These are phyloP conservation scores for Ostrea edulis DNA, from an alignment of 1,140 invertebrate genomes.

Conservation along the genomic window DNA sequence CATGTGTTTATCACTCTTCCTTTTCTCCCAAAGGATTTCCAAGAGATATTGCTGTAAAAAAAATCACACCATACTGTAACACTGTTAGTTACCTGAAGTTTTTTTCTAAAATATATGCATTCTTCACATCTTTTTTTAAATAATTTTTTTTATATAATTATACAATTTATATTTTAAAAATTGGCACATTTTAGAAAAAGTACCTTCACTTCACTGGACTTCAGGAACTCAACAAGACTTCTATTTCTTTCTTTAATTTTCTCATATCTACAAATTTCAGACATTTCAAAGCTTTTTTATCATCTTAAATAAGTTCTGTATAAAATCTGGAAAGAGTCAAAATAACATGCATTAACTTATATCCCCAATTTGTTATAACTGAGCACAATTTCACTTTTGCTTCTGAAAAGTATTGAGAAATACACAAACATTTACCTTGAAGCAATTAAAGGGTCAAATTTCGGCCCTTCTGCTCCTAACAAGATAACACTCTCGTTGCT, in stretches of 20 bases:
- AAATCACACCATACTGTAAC: background rate
- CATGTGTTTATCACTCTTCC: slow-evolving; percentile 44
- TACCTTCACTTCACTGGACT: slow-evolving; percentile 5
- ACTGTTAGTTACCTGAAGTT: too few relatives aligned
- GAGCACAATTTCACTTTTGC: too few relatives aligned
- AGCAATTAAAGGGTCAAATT: background rate
- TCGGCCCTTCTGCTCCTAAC: background rate
- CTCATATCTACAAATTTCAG: background rate
- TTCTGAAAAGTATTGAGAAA: too few relatives aligned
- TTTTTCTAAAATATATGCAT: too few relatives aligned
- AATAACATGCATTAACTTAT: too few relatives aligned
- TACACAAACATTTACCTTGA: background rate
- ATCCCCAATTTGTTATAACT: too few relatives aligned
- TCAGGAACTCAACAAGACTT: background rate
- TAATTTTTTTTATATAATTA: too few relatives aligned
- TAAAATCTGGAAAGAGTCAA: too few relatives aligned
- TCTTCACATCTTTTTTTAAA: too few relatives aligned
- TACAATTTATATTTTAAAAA: too few relatives aligned
- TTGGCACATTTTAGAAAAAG: too few relatives aligned
- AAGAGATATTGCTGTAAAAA: slow-evolving; percentile 41
- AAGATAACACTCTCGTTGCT: background rate
- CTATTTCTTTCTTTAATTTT: slow-evolving; percentile 15
- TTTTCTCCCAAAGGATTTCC: slow-evolving; percentile 39
- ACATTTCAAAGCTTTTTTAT: background rate
- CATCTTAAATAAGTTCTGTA: too few relatives aligned